Evolutionary conservation across 2,113 vertebrate genomes (phyloP).

Genomic region (Chaetodon trifascialis): DNA sequence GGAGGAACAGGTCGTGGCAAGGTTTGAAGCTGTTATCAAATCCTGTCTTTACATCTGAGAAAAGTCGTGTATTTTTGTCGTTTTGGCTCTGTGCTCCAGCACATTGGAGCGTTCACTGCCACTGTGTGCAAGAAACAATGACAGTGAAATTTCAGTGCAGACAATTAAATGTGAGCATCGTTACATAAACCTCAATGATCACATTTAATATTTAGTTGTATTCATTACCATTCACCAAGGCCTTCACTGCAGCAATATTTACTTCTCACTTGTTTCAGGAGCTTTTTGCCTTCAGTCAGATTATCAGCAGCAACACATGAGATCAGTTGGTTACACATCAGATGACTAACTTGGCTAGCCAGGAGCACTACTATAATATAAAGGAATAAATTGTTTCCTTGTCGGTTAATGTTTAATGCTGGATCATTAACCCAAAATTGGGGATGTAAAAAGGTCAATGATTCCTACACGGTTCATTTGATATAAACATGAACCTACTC

Average conservation of each 20-base stretch:
- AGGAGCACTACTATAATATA: not conserved
- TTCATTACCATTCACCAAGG: not conserved
- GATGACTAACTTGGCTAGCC: conserved; percentile 13
- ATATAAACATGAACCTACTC: not conserved
- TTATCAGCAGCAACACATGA: not conserved
- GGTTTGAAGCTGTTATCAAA: not conserved
- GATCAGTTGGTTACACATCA: conserved; percentile 13
- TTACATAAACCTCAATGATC: not conserved
- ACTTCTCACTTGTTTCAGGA: not conserved
- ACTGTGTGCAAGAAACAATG: not conserved
- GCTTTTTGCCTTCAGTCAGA: not conserved
- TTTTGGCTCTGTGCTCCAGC: not conserved
- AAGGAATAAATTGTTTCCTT: conserved; percentile 3
- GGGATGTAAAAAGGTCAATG: not conserved
- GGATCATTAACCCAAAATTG: not conserved
- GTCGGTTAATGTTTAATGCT: not conserved
- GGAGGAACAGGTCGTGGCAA: not conserved
- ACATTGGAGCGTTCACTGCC: not conserved
- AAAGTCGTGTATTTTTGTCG: not conserved
- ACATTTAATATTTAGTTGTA: not conserved
- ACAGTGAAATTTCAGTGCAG: not conserved
- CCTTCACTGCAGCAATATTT: not conserved
- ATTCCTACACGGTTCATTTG: not conserved
- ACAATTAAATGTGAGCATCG: not conserved
- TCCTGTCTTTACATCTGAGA: not conserved